Base-by-base conservation (phyloP, 2,113 vertebrate genomes). In the Hippocampus guttulatus region DNA sequence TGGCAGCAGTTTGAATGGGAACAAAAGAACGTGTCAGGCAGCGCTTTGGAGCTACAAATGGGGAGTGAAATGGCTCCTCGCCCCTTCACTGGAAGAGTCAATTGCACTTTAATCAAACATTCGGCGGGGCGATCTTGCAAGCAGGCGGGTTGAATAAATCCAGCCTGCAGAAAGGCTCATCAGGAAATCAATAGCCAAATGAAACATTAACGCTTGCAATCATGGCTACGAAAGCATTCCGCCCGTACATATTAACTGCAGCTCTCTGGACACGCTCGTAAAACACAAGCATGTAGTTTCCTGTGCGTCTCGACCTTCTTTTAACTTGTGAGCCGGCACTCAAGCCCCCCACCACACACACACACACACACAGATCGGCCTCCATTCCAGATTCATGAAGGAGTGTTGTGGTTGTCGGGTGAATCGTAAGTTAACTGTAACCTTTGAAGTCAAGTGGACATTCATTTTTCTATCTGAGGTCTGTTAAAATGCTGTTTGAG, bases 81-180 rank as follows among this genome's bases (percentile, higher is more conserved):
- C 91, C 89, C 90, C 88, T 89, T 90, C 77, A 80, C 91, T 81
- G 93, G 89, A 64, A 87, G 89, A 95, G 94, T 93, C 93, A 94
- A 95, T 91, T 91, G 93, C 95, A 94, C 92, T 93, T 95, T 93
- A 95, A 98, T 98, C 95, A 96, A 94, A 97, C 94, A 95, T 94
- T 95, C 92, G 91, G n/a, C 86, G 90, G 16, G 88, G 85, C 64
- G 85, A 71, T 83, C 89, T 88, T 73, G 91, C 91, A 70, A 85
- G 92, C 84, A 86, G 89, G 92, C 77, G 65, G 73, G 67, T 82
- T 79, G 85, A 92, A 92, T 92, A 92, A 93, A 96, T 92, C 89
- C 93, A 85, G 88, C 79, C 90, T 91, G 94, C 92, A 95, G 95
- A 95, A 94, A 43, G n/a, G 92, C 91, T 83, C 84, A 69, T 86